Conservation (phyloP, 2,113 vertebrate species). For the Sceloporus tristichus region DNA sequence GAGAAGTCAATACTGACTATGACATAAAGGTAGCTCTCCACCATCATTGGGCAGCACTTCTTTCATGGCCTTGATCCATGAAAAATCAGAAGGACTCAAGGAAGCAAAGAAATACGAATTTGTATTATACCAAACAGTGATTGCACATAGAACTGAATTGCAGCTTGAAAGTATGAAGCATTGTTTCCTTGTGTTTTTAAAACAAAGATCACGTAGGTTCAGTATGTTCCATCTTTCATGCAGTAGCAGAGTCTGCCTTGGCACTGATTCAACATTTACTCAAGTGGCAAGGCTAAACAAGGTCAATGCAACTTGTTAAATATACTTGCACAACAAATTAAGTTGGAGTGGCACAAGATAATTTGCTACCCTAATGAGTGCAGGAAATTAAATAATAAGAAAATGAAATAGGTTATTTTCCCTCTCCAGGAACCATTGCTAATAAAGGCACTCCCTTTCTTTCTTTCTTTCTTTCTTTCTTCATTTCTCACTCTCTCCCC, state of each 20-base stretch:
- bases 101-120: not conserved
- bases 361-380: not conserved
- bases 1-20: not conserved
- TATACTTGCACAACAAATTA: not conserved
- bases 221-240: accelerated
- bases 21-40: not conserved
- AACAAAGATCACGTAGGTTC: not conserved
- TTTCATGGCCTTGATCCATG: not conserved
- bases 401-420: not conserved
- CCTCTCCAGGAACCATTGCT: not conserved
- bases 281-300: not conserved
- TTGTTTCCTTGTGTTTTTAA: not conserved
- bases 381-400: conserved; percentile 14
- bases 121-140: too few relatives aligned
- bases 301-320: not conserved
- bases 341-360: not conserved
- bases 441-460: not conserved
- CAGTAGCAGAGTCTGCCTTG: not conserved
- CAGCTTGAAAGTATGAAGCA: not conserved
- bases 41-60: not conserved
- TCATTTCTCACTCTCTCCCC: too few relatives aligned
- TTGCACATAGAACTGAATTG: not conserved
- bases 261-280: conserved; percentile 8
- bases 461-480: too few relatives aligned
- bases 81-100: not conserved